These are phyloP conservation scores for Gasterosteus aculeatus DNA, from an alignment of 2,113 vertebrate genomes.

Conservation along the genomic window DNA sequence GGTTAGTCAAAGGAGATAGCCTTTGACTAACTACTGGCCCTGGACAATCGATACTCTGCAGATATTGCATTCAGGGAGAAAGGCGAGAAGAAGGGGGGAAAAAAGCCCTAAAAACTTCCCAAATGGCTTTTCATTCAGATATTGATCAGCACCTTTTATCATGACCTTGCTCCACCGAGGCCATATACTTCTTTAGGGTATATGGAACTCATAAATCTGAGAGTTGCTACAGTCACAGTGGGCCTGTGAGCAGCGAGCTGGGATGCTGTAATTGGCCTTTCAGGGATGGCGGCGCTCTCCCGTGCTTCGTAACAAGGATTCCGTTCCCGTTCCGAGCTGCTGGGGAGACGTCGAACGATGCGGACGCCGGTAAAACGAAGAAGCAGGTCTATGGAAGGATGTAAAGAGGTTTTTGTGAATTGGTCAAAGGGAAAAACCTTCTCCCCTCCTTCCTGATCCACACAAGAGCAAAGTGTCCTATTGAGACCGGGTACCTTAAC, in stretches of 20 bases:
- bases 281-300: conserved; percentile 59
- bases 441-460: not conserved
- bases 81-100: conserved; percentile 17
- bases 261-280: conserved; percentile 72
- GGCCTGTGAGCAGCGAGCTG: conserved; percentile 48
- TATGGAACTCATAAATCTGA: conserved; percentile 90
- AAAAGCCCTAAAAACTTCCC: conserved; percentile 93
- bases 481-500: no score
- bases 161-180: conserved; percentile 89
- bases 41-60: conserved; percentile 92
- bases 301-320: conserved; percentile 63
- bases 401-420: not conserved
- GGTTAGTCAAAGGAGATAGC: conserved; percentile 99
- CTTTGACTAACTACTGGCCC: conserved; percentile 99
- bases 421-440: not conserved
- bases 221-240: conserved; percentile 64
- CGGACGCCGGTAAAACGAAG: not conserved
- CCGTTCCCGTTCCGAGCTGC: conserved; percentile 44
- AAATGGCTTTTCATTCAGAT: conserved; percentile 93
- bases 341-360: not conserved
- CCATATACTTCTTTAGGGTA: conserved; percentile 88
- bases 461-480: not conserved
- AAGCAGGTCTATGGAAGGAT: not conserved
- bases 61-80: conserved; percentile 89
- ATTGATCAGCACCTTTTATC: conserved; percentile 89